Conservation (phyloP, 2,113 vertebrate species). For the Tichodroma muraria region DNA sequence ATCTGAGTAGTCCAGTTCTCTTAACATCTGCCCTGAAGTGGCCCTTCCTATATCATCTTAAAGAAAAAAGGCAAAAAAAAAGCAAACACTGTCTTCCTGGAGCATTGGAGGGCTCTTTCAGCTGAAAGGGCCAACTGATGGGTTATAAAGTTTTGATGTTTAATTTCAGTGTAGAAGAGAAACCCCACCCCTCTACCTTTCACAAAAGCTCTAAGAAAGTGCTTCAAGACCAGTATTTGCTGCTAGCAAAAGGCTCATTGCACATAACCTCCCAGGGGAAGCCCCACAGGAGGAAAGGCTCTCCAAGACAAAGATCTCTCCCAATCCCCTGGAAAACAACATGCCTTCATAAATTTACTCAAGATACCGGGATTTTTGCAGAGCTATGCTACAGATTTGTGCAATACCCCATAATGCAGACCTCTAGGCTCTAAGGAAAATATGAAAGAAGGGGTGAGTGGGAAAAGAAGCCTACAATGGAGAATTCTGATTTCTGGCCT, state of each 20-base stretch:
- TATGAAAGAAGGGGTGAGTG: not conserved
- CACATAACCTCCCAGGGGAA: not conserved
- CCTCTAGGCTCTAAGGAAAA: not conserved
- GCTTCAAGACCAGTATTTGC: not conserved
- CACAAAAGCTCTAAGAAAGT: not conserved
- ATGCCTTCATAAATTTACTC: not conserved
- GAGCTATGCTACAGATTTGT: not conserved
- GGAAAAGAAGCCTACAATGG: not conserved
- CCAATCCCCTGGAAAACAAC: not conserved
- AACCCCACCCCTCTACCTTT: not conserved
- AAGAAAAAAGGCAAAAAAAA: not conserved
- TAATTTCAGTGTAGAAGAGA: not conserved
- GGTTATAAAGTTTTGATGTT: not conserved
- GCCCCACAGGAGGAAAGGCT: not conserved
- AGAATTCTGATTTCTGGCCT: not conserved
- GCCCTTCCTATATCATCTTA: not conserved
- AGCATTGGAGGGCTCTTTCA: not conserved
- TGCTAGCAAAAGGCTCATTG: not conserved
- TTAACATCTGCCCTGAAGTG: not conserved
- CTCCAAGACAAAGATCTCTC: not conserved
- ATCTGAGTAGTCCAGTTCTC: not conserved
- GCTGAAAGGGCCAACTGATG: not conserved
- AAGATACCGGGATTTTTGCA: not conserved
- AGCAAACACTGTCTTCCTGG: not conserved
- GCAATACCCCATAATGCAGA: not conserved